Percentiles rank a stretch among this genome's conserved stretches.
Evolutionary conservation across 53 echinoderm and acorn worm genomes (phyloP).

Genomic region (Antedon mediterranea): DNA sequence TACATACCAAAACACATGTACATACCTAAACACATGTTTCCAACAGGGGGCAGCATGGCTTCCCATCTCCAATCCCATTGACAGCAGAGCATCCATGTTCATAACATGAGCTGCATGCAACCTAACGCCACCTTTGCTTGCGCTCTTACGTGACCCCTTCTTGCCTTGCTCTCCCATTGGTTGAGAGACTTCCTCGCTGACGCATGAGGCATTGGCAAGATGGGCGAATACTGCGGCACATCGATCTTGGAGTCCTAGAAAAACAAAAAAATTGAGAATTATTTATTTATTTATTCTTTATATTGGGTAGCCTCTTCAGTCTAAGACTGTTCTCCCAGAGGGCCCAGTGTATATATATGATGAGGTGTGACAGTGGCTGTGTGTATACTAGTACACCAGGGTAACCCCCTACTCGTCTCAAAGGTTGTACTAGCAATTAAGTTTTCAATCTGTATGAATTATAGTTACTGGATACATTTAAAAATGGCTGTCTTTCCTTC

Average conservation of each 20-base stretch:
- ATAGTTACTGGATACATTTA: too few relatives aligned
- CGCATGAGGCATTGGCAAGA: conserved; percentile 82
- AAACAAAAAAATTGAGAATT: too few relatives aligned
- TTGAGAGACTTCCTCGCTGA: conserved; percentile 32
- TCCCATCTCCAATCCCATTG: conserved; percentile 97
- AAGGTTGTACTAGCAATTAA: too few relatives aligned
- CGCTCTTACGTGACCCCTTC: neutral
- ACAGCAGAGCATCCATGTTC: conserved; percentile 89
- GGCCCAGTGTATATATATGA: too few relatives aligned
- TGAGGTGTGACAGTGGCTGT: too few relatives aligned
- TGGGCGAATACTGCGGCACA: conserved; percentile 90
- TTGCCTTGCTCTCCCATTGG: conserved; percentile 9
- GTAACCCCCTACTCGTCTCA: too few relatives aligned
- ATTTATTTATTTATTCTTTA: too few relatives aligned
- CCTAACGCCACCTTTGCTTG: conserved; percentile 31
- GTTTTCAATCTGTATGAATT: too few relatives aligned
- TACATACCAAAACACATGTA: conserved; percentile 81
- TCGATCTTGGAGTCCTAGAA: conserved; percentile 64
- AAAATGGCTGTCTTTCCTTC: too few relatives aligned
- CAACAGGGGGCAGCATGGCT: conserved; percentile 88
- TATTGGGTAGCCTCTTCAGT: too few relatives aligned
- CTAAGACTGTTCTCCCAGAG: too few relatives aligned
- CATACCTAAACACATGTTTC: conserved; percentile 93
- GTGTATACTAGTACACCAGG: too few relatives aligned
- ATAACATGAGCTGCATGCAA: conserved; percentile 89